Base-by-base conservation (phyloP, 2,113 vertebrate genomes). In the Larimichthys polyactis region DNA sequence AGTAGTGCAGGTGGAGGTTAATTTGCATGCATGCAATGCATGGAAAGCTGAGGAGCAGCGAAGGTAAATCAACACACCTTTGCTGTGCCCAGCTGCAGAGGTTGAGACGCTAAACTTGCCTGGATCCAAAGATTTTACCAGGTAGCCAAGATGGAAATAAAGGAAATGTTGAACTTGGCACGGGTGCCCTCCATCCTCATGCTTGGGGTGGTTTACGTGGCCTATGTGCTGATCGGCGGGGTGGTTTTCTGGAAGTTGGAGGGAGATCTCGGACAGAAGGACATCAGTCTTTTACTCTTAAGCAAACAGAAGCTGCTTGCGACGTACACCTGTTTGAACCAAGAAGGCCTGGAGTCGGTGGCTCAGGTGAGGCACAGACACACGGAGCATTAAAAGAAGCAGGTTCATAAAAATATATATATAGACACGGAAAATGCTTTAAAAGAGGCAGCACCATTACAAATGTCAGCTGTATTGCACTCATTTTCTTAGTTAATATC, bases 231-330 rank as follows among this genome's bases (percentile, higher is more conserved):
- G 36, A 91, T 96, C 55, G 97, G 96, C 2, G 96, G 96, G 11
- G 63, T 94, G 4, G 74, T 97, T 51, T 97, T 98, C 82, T 97
- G 94, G 95, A 92, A 94, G 43, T 85, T 97, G 85, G 97, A 98
- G 87, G 94, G 96, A 10, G 87, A 93, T 0, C 82, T 82, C 0
- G 94, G 94, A 17, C 0, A 49, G 27, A 81, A 76, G 78, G 74
- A 90, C 7, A 81, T 94, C 8, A 22, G 24, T 0, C 8, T 0
- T 0, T 81, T 97, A 22, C 79, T 94, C 52, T 15, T 0, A 2
- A 75, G 92, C 40, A 94, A 90, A 88, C 89, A 87, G 64, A 85
- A 32, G 3, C 82, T 97, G 59, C 88, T 97, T 5, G 72, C 4
- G 16, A 95, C 89, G 57, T 94, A 95, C 86, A 93, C 93, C 32